Percentiles rank a stretch among this genome's conserved stretches.
Conservation (phyloP, 2,888 invertebrate genomes). For the Beris morrisii region DNA sequence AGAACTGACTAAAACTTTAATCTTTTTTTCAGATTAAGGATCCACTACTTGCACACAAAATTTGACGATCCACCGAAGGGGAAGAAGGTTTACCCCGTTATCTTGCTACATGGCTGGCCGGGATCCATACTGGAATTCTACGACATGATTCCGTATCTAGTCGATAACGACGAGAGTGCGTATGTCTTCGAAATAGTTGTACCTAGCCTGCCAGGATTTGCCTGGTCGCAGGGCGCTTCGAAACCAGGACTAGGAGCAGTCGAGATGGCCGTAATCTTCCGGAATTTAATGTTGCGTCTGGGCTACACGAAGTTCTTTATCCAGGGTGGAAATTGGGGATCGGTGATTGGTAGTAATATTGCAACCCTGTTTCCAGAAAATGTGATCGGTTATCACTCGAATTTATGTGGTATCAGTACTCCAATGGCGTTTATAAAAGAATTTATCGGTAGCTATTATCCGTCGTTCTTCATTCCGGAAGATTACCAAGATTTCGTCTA, state of each 20-base stretch:
- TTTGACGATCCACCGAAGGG: constrained; percentile 50
- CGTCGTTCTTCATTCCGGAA: constrained; percentile 61
- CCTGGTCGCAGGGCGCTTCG: constrained; percentile 64
- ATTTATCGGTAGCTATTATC: constrained; percentile 60
- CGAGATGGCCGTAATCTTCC: constrained; percentile 62
- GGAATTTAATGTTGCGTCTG: constrained; percentile 69
- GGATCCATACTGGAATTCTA: constrained; percentile 81
- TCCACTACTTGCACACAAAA: constrained; percentile 75
- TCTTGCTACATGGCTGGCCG: constrained; percentile 85
- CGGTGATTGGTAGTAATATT: constrained; percentile 64
- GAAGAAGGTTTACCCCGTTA: constrained; percentile 64
- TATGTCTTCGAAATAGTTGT: constrained; percentile 70
- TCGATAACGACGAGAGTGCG: constrained; percentile 57
- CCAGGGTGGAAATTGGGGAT: constrained; percentile 86
- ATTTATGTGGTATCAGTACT: constrained; percentile 59
- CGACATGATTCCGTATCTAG: constrained; percentile 69
- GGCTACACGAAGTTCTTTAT: constrained; percentile 66
- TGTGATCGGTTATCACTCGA: constrained; percentile 63
- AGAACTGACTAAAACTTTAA: neutral
- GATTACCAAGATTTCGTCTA: constrained; percentile 58
- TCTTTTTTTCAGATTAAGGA: constrained; percentile 53
- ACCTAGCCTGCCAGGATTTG: constrained; percentile 72
- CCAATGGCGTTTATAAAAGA: constrained; percentile 50
- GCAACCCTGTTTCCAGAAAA: constrained; percentile 66
- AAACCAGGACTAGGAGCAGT: constrained; percentile 63